Conservation (phyloP, 2,797 vertebrate genomes). For the Vultur gryphus region DNA sequence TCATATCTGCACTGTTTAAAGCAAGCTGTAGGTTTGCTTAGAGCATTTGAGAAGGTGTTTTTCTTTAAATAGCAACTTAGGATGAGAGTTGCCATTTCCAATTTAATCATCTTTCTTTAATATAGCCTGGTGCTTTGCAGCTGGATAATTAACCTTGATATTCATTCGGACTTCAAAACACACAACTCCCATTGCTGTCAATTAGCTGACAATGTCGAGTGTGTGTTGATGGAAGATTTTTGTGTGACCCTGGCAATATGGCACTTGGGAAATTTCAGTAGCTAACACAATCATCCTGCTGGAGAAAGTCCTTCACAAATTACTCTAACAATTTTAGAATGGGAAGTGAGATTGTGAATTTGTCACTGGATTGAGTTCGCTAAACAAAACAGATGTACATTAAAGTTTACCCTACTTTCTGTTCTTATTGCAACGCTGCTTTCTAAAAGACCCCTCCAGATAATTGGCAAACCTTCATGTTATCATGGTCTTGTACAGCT, state of each 20-base stretch:
- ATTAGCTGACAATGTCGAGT: neutral
- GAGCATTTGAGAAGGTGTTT: neutral
- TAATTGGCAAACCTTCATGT: neutral
- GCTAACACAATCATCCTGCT: neutral
- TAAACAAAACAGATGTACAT: neutral
- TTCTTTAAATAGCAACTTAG: constrained; percentile 19
- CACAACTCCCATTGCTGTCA: constrained; percentile 34
- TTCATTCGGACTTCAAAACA: constrained; percentile 11
- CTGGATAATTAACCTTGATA: constrained; percentile 55
- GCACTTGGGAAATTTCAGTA: neutral
- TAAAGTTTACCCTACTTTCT: neutral
- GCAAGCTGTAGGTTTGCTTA: neutral
- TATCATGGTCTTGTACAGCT: neutral
- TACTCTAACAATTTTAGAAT: neutral
- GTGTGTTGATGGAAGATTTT: neutral
- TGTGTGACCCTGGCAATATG: neutral
- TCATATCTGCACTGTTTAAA: neutral
- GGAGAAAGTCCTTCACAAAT: neutral
- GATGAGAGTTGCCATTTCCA: neutral
- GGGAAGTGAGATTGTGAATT: neutral
- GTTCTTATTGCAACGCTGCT: neutral
- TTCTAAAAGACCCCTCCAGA: neutral
- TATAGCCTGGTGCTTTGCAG: neutral
- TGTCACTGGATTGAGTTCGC: neutral
- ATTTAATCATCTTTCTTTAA: constrained; percentile 32